Base-by-base conservation (phyloP, 2,888 invertebrate species). In the Clanis bilineata region DNA sequence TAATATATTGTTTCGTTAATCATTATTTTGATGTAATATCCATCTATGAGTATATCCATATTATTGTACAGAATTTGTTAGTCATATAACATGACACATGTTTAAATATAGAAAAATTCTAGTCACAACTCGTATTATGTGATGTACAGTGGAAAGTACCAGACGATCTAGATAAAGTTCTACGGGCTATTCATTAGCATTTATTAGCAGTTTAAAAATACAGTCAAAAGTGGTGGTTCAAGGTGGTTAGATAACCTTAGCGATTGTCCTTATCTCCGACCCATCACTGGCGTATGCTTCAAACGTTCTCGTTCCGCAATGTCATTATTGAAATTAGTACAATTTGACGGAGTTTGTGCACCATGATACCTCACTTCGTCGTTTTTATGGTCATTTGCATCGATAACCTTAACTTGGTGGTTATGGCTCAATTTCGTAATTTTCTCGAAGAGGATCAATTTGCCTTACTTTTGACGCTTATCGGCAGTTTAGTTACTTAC, bases 221-320 rank as follows among this genome's bases (percentile, higher is more conserved):
- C 77, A 73, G 79, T 77, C 76, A 81, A 86, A 86, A 81, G 76
- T 77, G 72, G 72, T 72, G 75, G 88, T 90, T 90, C 88, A 90
- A 90, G 91, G 90, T 68, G 74, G 69, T 64, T 63, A 80, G 89
- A 89, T 90, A 85, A 86, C 91, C 90, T 90, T 81, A 82, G 68
- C 71, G 88, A 86, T 86, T 85, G 77, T 82, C 80, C 80, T 84
- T 88, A 88, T 88, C 85, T 60, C 68, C 69, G 69, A 71, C 65
- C 71, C 83, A 85, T 85, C 85, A 71, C 68, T 67, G 75, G 78
- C 74, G 82, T 82, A 83, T 81, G 76, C 79, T 77, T 64, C 69
- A 77, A 74, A 77, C 73, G 72, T 72, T 71, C 69, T 70, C 57
- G 62, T 68, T 72, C 66, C 61, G 71, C 77, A 76, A 77, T 82